phyloP scores from a whole-genome alignment of 2,113 vertebrate species.

The Sapajus apella region DNA sequence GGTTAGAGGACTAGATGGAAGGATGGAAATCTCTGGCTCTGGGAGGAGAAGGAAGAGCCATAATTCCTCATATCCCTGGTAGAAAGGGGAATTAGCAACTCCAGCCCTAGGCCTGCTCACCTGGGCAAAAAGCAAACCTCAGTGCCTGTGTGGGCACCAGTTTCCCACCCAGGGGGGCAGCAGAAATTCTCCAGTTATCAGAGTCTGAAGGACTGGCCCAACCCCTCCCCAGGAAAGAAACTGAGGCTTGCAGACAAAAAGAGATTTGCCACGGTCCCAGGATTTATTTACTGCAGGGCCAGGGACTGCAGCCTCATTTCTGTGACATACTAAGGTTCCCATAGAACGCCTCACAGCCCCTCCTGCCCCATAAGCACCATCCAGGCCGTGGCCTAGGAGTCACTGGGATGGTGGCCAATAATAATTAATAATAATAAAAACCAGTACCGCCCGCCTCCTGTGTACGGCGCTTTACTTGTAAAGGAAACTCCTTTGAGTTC shows the following conservation, averaged over 20 bases:
- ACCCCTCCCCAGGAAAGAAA: neutral
- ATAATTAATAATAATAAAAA: neutral
- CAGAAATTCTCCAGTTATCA: neutral
- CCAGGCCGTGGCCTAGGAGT: neutral
- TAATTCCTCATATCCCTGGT: neutral
- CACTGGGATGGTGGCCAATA: neutral
- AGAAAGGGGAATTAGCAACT: neutral
- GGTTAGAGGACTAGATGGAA: neutral
- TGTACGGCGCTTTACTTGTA: accelerated
- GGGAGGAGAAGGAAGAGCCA: neutral
- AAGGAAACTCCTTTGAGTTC: neutral
- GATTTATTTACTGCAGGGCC: neutral
- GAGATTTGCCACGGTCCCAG: neutral
- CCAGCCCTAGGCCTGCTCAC: neutral
- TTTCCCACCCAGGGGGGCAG: neutral
- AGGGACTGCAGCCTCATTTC: neutral
- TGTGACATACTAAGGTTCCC: accelerated
- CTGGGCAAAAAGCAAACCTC: neutral
- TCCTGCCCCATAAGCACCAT: neutral
- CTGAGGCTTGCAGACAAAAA: neutral
- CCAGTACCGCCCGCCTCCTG: accelerated
- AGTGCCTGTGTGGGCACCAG: neutral
- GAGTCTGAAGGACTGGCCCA: neutral
- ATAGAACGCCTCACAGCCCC: accelerated
- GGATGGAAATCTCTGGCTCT: neutral